These are phyloP conservation scores for Myotis brandtii DNA, from an alignment of 2,113 vertebrate genomes.

Conservation along the genomic window DNA sequence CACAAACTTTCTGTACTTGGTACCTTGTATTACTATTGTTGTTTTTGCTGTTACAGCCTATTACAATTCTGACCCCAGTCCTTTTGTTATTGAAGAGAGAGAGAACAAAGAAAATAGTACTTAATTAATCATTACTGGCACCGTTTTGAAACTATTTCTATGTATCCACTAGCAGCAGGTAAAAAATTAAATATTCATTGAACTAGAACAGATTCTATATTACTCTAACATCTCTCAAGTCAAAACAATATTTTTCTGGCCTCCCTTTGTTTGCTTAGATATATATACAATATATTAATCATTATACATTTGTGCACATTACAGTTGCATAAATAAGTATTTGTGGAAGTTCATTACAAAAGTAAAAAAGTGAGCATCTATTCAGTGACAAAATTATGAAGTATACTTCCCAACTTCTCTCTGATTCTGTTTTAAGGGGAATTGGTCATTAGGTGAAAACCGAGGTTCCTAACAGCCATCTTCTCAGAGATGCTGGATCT, in stretches of 20 bases:
- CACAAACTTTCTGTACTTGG: background rate
- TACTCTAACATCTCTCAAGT: background rate
- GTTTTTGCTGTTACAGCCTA: background rate
- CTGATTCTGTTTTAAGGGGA: background rate
- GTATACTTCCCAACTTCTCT: background rate
- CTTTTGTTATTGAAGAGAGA: background rate
- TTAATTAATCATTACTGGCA: background rate
- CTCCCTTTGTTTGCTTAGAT: background rate
- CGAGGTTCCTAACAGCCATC: background rate
- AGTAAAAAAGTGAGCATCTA: background rate
- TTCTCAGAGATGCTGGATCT: background rate
- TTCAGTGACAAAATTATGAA: background rate
- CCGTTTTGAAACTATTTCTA: background rate
- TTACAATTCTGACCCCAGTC: background rate
- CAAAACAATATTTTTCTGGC: background rate
- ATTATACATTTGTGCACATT: background rate
- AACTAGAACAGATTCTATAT: background rate
- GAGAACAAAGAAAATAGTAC: background rate
- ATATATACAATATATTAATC: background rate
- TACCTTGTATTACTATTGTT: background rate
- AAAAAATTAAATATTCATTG: background rate
- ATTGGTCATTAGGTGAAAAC: background rate
- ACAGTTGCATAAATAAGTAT: background rate
- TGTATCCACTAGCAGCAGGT: background rate
- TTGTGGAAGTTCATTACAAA: background rate